Evolutionary conservation across 2,113 vertebrate genomes (phyloP).

Genomic region (Colaptes auratus): DNA sequence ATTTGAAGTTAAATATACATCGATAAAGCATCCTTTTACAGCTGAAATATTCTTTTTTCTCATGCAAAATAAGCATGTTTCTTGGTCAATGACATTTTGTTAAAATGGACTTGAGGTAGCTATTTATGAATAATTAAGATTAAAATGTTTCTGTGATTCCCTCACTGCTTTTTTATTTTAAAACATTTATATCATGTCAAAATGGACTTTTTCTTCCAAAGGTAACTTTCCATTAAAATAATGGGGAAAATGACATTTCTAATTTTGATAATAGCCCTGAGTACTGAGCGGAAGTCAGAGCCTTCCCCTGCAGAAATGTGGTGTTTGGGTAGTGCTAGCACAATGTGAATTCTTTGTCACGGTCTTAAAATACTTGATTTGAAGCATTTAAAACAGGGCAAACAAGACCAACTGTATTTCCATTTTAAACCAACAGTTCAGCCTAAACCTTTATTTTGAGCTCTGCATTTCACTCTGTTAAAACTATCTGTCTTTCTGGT

Average conservation of each 20-base stretch:
- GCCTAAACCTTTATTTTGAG: not conserved
- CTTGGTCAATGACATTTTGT: conserved; percentile 85
- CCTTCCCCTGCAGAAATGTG: not conserved
- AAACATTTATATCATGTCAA: conserved; percentile 86
- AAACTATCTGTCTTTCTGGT: conserved; percentile 7
- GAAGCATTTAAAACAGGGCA: conserved; percentile 52
- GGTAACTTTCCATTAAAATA: conserved; percentile 85
- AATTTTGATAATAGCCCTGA: conserved; percentile 61
- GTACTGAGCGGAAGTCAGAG: not conserved
- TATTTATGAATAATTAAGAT: conserved; percentile 88
- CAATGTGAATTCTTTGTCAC: not conserved
- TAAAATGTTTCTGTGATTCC: conserved; percentile 86
- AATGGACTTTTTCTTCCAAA: conserved; percentile 81
- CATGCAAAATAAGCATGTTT: conserved; percentile 76
- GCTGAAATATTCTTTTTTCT: conserved; percentile 47
- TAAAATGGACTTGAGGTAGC: conserved; percentile 78
- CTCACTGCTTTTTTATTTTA: conserved; percentile 80
- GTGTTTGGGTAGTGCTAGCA: not conserved
- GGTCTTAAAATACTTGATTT: conserved; percentile 17
- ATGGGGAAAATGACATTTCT: conserved; percentile 66
- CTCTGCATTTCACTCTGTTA: not conserved
- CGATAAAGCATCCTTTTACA: conserved; percentile 61
- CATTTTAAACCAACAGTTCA: conserved; percentile 52
- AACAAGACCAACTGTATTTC: conserved; percentile 41
- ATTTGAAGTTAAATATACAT: conserved; percentile 73